Base-by-base conservation (phyloP, 2,888 invertebrate genomes). In the Thereva unica region DNA sequence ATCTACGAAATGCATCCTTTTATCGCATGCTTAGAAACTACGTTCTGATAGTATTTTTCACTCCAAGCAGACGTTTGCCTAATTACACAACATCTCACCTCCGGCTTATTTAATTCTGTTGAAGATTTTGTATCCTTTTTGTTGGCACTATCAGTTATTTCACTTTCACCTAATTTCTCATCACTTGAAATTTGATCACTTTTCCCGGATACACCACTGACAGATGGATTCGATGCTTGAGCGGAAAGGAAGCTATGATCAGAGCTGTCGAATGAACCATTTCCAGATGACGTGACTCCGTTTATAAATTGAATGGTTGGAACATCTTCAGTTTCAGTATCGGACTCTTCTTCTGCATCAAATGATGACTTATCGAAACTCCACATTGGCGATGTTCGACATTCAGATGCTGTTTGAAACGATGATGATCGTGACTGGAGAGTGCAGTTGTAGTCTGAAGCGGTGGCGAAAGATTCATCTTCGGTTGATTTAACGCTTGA, bases 371-470 rank as follows among this genome's bases (percentile, higher is more conserved):
- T 84, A 37, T 84, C 85, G 69, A 81, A 80, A 66, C 78, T 78
- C 23, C 85, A 84, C 82, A 85, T 85, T 76, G 85, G 86, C 34
- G 85, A 81, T 65, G 83, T 84, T 68, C 87, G 87, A 71, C 85
- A 86, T 76, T 87, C 87, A 1, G 87, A 88, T 8, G 87, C 87
- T 1, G 87, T 88, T 74, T 87, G 87, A 78, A 87, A 88, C 2
- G 88, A 88, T 23, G 87, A 88, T 38, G 87, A 87, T 66, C 87
- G 82, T 5, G 88, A 88, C 68, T 85, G 87, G 38, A 87, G 87
- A 4, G 85, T 84, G 77, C 68, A 79, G 52, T 88, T 87, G 73
- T 86, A 86, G 73, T 89, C 89, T 0, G 89, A 89, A 9, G 88
- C 88, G 3, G 89, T 88, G 41, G 85, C 83, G 77, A 88, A 89